Evolutionary conservation across 2,888 invertebrate genomes (phyloP).

Genomic region (Cotesia congregata): DNA sequence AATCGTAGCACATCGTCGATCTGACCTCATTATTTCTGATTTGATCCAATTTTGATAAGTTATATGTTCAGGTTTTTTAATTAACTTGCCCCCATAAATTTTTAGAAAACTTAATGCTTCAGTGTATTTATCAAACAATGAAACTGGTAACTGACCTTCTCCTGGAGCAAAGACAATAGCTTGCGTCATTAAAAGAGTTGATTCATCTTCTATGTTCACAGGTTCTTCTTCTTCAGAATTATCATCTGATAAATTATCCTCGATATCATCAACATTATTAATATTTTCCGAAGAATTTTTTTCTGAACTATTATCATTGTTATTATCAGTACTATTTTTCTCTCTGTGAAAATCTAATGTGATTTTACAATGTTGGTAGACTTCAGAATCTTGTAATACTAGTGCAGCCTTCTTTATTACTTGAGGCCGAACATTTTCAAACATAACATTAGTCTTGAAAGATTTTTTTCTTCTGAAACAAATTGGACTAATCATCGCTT

Average conservation of each 20-base stretch:
- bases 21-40: slow-evolving; percentile 11
- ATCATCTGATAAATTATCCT: not conserved
- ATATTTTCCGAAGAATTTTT: not conserved
- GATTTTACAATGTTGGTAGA: not conserved
- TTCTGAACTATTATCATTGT: not conserved
- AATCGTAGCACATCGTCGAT: slow-evolving; percentile 5
- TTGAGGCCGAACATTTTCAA: not conserved
- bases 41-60: slow-evolving; percentile 12
- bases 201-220: not conserved
- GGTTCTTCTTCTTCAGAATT: not conserved
- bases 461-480: not conserved
- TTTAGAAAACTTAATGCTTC: slow-evolving; percentile 14
- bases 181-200: not conserved
- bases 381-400: not conserved
- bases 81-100: slow-evolving; percentile 10
- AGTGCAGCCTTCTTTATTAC: not conserved
- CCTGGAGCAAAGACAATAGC: slow-evolving; percentile 17
- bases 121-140: not conserved
- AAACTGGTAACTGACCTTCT: slow-evolving; percentile 5
- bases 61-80: slow-evolving; percentile 3
- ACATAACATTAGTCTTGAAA: not conserved
- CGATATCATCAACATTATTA: not conserved
- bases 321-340: not conserved
- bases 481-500: not conserved
- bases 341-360: not conserved